Evolutionary conservation across 2,797 vertebrate genomes (phyloP), one percentile per base, ranked within the genome.

Genomic region (Platalea minor): DNA sequence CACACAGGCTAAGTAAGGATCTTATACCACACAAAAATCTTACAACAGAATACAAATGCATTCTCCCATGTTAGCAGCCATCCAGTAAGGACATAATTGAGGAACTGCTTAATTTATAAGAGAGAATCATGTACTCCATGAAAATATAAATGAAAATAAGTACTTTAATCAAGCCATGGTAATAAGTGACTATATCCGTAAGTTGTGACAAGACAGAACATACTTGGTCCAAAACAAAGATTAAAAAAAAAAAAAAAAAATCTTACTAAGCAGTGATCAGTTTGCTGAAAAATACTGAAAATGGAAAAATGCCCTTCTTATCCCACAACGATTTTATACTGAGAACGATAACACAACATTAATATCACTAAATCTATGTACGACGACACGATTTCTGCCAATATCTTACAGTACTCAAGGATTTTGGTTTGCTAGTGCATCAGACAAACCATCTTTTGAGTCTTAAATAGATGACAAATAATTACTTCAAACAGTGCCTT

Each of bases 31-130:
- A 33, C 56, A 70, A 25, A 64, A 53, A 26, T 3, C 43, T 17
- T 10, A 18, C 7, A 15, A 13, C 9, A 33, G 54, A 59, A 64
- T 0, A 57, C 5, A 61, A 53, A 51, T 0, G 10, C 3, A 2
- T 6, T 28, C 60, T 56, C 57, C 59, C 8, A 3, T 8, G 8
- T 2, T 17, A 78, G 37, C 57, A 75, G 60, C 51, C 56, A 70
- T 2, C 31, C 41, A 37, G 17, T 3, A 35, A 53, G 24, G 26
- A 17, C 16, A 25, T 0, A 25, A 69, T 0, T 11, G 51, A 92
- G 74, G 31, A 89, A 8, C 29, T 68, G 48, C 51, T 61, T n/a
- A 29, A 6, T 41, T 54, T 26, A 31, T 17, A 74, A 43, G 54
- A 54, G 16, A 81, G 18, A 73, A 41, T 11, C 3, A 73, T 33